Percentiles rank a stretch among this genome's conserved stretches.
Conservation (phyloP, 1,140 invertebrate genomes). For the Trachymyrmex septentrionalis region DNA sequence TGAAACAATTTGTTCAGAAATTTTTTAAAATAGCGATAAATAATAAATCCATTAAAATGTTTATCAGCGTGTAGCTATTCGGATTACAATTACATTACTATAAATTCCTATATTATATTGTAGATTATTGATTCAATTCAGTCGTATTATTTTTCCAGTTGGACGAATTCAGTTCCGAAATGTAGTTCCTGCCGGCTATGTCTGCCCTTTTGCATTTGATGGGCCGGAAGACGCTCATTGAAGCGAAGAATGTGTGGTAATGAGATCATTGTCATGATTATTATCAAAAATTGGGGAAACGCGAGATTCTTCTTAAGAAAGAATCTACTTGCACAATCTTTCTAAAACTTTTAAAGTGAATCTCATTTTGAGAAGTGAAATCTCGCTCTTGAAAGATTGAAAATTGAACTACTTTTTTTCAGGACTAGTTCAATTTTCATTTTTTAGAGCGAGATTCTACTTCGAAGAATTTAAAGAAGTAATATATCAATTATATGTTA, state of each 20-base stretch:
- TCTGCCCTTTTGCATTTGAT: constrained; percentile 29
- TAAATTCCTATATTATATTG: background rate
- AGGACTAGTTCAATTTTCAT: too few relatives aligned
- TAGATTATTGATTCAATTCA: background rate
- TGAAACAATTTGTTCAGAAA: background rate
- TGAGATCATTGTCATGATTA: constrained; percentile 33
- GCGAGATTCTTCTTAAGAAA: background rate
- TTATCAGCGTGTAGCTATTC: background rate
- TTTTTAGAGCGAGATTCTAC: too few relatives aligned
- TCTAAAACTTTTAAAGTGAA: too few relatives aligned
- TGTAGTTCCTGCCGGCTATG: background rate
- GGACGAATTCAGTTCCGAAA: constrained; percentile 13
- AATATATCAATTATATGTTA: background rate
- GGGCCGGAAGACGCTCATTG: constrained; percentile 38
- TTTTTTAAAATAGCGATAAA: background rate
- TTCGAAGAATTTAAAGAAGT: too few relatives aligned
- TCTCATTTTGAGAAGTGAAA: too few relatives aligned
- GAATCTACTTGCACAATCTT: background rate
- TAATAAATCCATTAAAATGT: background rate
- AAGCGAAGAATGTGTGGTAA: constrained; percentile 36
- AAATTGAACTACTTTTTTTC: too few relatives aligned
- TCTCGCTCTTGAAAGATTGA: too few relatives aligned
- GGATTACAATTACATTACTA: background rate
- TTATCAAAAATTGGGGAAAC: constrained; percentile 19
- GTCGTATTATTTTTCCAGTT: background rate